A percentile compares a stretch with the other conserved stretches of the same genome.
phyloP scores from a whole-genome alignment of 1,140 invertebrate genomes.

The Aphelinus certus region DNA sequence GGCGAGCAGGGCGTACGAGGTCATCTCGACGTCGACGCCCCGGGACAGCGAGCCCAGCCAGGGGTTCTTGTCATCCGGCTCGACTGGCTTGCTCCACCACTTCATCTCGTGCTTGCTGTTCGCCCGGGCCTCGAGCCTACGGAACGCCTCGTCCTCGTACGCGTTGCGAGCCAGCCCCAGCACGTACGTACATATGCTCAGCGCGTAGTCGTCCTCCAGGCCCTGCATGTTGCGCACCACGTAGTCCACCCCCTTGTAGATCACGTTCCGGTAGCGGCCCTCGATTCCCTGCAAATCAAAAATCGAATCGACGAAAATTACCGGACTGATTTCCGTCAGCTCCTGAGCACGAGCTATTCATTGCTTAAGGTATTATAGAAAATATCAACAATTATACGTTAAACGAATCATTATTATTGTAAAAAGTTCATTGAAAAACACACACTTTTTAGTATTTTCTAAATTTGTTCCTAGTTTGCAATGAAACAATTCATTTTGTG shows the following conservation, averaged over 20 bases:
- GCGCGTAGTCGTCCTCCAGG: slow-evolving; percentile 78
- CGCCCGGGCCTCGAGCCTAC: slow-evolving; percentile 70
- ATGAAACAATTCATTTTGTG: too few species aligned
- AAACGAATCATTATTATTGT: too few species aligned
- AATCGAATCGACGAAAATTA: slow-evolving; percentile 36
- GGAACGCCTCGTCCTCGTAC: slow-evolving; percentile 73
- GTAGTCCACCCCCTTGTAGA: slow-evolving; percentile 83
- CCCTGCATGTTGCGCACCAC: slow-evolving; percentile 78
- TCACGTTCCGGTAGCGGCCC: slow-evolving; percentile 69
- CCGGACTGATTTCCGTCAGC: too few species aligned
- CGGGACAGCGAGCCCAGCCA: slow-evolving; percentile 77
- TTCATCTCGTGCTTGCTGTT: slow-evolving; percentile 68
- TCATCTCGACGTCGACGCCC: slow-evolving; percentile 87
- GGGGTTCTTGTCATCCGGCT: slow-evolving; percentile 74
- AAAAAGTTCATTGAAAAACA: too few species aligned
- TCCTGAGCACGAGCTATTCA: too few species aligned
- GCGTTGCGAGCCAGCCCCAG: slow-evolving; percentile 80
- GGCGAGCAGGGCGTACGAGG: slow-evolving; percentile 81
- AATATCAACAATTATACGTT: too few species aligned
- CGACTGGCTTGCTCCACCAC: slow-evolving; percentile 76
- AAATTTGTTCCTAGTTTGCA: too few species aligned
- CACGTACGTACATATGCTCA: slow-evolving; percentile 81
- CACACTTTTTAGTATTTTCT: too few species aligned
- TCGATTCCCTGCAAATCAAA: slow-evolving; percentile 52
- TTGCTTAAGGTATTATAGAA: too few species aligned